phyloP scores from a whole-genome alignment of 1,140 invertebrate species.

The Pemphigus obesinymphae region DNA sequence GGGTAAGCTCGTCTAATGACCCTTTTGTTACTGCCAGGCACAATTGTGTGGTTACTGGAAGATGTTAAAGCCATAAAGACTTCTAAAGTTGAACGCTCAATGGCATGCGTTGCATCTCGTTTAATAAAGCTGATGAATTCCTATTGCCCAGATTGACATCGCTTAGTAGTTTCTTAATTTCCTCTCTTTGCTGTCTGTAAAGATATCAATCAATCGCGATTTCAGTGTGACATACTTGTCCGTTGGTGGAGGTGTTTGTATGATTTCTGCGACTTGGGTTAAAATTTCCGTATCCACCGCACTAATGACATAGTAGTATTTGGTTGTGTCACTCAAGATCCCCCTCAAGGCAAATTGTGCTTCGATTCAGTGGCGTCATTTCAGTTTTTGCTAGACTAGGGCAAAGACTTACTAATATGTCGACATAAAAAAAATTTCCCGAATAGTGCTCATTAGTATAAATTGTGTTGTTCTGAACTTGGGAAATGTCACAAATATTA shows the following conservation, averaged over 20 bases:
- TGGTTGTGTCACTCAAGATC: not conserved
- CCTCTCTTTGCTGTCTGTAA: not conserved
- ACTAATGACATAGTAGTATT: not conserved
- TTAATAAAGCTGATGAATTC: not conserved
- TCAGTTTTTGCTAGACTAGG: no score
- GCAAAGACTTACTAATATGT: no score
- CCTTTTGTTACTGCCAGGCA: not conserved
- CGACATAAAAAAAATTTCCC: no score
- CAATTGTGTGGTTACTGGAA: not conserved
- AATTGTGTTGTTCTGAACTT: no score
- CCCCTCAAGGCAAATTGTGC: not conserved
- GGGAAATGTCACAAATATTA: no score
- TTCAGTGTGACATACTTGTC: not conserved
- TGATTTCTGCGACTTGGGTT: not conserved
- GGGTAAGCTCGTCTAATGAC: not conserved
- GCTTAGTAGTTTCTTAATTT: not conserved
- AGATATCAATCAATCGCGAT: not conserved
- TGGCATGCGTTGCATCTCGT: not conserved
- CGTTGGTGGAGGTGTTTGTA: not conserved
- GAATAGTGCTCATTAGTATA: no score
- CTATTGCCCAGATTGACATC: not conserved
- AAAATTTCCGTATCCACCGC: not conserved
- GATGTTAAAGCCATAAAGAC: not conserved
- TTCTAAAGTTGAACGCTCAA: not conserved
- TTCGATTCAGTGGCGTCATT: no score